These are phyloP conservation scores for Chaetodon trifascialis DNA, from an alignment of 2,113 vertebrate species.

Conservation along the genomic window DNA sequence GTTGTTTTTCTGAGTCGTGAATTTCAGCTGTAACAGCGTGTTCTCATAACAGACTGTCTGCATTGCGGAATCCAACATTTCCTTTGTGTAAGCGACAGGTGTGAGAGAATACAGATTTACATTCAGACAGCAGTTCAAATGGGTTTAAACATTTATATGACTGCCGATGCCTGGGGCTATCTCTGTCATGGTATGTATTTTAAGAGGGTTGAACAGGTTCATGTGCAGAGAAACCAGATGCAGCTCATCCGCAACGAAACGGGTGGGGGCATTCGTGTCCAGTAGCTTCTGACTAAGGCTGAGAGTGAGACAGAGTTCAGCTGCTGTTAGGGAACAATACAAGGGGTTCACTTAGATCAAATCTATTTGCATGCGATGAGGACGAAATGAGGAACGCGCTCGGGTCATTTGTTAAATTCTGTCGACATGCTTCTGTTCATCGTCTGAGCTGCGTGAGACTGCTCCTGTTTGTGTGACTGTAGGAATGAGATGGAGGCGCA, in stretches of 20 bases:
- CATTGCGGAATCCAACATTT: background rate
- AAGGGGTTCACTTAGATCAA: conserved; percentile 33
- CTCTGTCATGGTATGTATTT: conserved; percentile 55
- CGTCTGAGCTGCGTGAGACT: background rate
- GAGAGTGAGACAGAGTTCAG: conserved; percentile 25
- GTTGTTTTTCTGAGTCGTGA: background rate
- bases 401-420: background rate
- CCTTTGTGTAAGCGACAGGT: conserved; percentile 58
- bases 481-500: background rate
- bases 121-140: conserved; percentile 46
- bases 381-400: conserved; percentile 15
- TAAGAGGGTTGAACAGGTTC: conserved; percentile 54
- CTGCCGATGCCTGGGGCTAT: conserved; percentile 45
- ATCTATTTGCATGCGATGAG: conserved; percentile 20
- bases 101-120: conserved; percentile 41
- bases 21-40: conserved; percentile 42
- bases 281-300: conserved; percentile 13
- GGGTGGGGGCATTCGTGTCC: conserved; percentile 1
- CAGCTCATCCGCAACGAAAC: conserved; percentile 13
- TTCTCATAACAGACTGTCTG: conserved; percentile 1
- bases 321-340: background rate
- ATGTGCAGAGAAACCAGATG: conserved; percentile 51
- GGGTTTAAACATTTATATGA: conserved; percentile 28
- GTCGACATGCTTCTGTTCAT: conserved; percentile 13
- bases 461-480: conserved; percentile 5